Percentiles rank a stretch among this genome's conserved stretches.
Conservation (phyloP, 1,140 invertebrate species). For the Scaptomyza graminum region DNA sequence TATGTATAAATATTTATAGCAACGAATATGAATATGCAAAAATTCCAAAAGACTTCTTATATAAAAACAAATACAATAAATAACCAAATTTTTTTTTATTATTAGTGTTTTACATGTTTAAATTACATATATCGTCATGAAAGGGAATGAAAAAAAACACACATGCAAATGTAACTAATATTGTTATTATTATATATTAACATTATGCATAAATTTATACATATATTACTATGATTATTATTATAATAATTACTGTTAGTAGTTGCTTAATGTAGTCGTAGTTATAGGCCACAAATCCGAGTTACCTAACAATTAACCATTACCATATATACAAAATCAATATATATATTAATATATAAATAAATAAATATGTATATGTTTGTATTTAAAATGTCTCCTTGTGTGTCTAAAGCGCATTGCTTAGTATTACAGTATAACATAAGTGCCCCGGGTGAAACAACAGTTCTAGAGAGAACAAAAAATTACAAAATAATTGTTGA, state of each 20-base stretch:
- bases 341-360: constrained; percentile 14
- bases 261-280: constrained; percentile 48
- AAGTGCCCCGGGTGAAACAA: not conserved
- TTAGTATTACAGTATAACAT: constrained; percentile 21
- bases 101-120: constrained; percentile 49
- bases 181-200: constrained; percentile 45
- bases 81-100: constrained; percentile 36
- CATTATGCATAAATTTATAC: too few relatives aligned
- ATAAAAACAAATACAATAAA: constrained; percentile 40
- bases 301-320: constrained; percentile 21
- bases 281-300: constrained; percentile 25
- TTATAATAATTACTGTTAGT: constrained; percentile 38
- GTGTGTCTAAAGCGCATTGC: constrained; percentile 13
- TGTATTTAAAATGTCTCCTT: constrained; percentile 16
- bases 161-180: constrained; percentile 50
- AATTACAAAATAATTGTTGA: too few relatives aligned
- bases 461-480: not conserved
- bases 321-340: not conserved
- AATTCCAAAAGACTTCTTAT: constrained; percentile 74
- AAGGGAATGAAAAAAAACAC: constrained; percentile 16
- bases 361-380: constrained; percentile 1
- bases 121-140: constrained; percentile 36
- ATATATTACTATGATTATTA: constrained; percentile 24
- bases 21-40: constrained; percentile 69
- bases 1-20: constrained; percentile 54